Evolutionary conservation across 2,797 vertebrate genomes (phyloP).

Genomic region (Eleutherodactylus coqui): DNA sequence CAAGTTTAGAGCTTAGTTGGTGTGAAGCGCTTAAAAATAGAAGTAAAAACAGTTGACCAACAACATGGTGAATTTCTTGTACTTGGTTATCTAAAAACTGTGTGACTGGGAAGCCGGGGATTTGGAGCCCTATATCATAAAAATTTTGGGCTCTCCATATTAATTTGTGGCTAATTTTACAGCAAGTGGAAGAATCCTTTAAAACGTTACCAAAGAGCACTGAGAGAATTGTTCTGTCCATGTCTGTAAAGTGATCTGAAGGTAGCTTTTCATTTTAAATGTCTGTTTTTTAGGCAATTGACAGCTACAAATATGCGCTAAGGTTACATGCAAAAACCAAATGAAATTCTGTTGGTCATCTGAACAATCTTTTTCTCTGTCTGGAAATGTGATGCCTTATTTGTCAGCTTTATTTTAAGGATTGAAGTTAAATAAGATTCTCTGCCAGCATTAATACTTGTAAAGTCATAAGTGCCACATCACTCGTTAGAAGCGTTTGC

Average conservation of each 20-base stretch:
- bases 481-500: neutral
- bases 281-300: neutral
- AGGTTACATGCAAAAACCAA: neutral
- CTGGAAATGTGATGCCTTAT: neutral
- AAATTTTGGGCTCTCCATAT: too few relatives aligned
- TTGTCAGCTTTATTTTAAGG: neutral
- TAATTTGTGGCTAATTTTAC: too few relatives aligned
- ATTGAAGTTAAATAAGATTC: neutral
- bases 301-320: neutral
- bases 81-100: too few relatives aligned
- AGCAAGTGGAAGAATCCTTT: too few relatives aligned
- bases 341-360: too few relatives aligned
- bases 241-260: neutral
- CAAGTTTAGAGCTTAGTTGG: too few relatives aligned
- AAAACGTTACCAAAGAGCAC: too few relatives aligned
- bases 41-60: too few relatives aligned
- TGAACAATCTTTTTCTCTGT: neutral
- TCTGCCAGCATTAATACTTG: constrained; percentile 20
- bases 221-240: neutral
- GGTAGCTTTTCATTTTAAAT: neutral
- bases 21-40: too few relatives aligned
- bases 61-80: too few relatives aligned
- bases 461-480: constrained; percentile 42
- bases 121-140: too few relatives aligned
- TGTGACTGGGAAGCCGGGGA: too few relatives aligned